Base-by-base conservation (phyloP, 1,140 invertebrate genomes). In the Palaemon carinicauda region DNA sequence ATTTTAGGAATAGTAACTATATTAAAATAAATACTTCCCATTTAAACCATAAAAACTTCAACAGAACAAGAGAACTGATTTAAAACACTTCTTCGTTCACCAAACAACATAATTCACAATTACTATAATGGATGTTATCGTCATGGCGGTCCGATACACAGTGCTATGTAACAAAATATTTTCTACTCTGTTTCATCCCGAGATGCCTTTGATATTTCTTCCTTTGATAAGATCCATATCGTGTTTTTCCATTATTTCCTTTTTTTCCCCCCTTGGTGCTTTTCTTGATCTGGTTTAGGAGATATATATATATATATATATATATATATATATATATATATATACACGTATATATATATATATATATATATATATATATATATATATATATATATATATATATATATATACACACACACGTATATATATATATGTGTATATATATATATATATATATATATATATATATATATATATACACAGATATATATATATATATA, bases 271-370 rank as follows among this genome's bases (percentile, higher is more conserved):
- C n/a, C n/a, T n/a, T n/a, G n/a, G n/a, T n/a, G n/a, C n/a, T n/a
- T n/a, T n/a, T n/a, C n/a, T n/a, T n/a, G n/a, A n/a, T n/a, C n/a
- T n/a, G n/a, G n/a, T n/a, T n/a, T n/a, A n/a, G n/a, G n/a, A n/a
- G n/a, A 60, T 60, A 60, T 60, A 60, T 60, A 3, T 60, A 60
- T 60, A 60, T 60, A 60, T 60, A 60, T 60, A 60, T 60, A 60
- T 60, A 60, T 60, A 60, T 60, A 60, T 60, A 60, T 60, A 60
- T 60, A 60, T 60, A 60, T 60, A 60, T 60, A 60, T 60, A 60
- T 60, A 60, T 60, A 60, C 14, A 60, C 14, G 21, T 60, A 14
- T 60, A 24, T 60, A 60, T 60, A n/a, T 24, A 60, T 60, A 60
- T 60, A 60, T 60, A 60, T 60, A 3, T 60, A 60, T 60, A 60